phyloP scores from a whole-genome alignment of 2,797 vertebrate species.

The Schizothorax lantsangensis region DNA sequence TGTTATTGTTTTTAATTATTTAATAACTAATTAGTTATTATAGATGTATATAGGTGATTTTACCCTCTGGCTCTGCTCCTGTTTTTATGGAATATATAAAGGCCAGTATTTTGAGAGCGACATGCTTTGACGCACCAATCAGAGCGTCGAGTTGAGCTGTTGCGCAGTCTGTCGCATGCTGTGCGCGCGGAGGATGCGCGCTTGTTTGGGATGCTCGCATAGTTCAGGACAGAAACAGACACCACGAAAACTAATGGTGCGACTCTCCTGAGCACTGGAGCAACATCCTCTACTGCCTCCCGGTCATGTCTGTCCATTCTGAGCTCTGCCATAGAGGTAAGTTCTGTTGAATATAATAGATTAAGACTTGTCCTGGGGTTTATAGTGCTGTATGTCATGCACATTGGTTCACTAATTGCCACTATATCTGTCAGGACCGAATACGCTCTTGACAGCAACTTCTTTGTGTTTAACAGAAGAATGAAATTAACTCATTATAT shows the following conservation, averaged over 20 bases:
- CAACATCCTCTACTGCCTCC: neutral
- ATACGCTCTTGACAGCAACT: neutral
- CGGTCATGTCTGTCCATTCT: conserved; percentile 17
- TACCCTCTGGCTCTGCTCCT: neutral
- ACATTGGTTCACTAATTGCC: neutral
- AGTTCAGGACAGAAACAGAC: conserved; percentile 4
- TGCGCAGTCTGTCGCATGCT: conserved; percentile 47
- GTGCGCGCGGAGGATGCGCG: conserved; percentile 31
- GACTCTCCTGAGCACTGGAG: neutral
- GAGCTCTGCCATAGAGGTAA: conserved; percentile 43
- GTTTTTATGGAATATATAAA: neutral
- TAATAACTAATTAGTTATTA: neutral
- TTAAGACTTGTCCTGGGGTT: neutral
- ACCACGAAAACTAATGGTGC: conserved; percentile 2
- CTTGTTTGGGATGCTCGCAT: conserved; percentile 27
- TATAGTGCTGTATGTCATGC: neutral
- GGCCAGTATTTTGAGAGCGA: conserved; percentile 5
- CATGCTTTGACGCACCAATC: conserved; percentile 9
- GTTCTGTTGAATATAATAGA: conserved; percentile 12
- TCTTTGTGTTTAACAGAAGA: neutral
- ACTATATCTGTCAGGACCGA: neutral
- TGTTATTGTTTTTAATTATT: neutral
- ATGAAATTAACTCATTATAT: neutral
- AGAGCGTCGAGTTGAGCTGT: conserved; percentile 34
- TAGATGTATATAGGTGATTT: neutral